Base-by-base conservation (phyloP, 1,140 invertebrate genomes). In the Cydia amplana region DNA sequence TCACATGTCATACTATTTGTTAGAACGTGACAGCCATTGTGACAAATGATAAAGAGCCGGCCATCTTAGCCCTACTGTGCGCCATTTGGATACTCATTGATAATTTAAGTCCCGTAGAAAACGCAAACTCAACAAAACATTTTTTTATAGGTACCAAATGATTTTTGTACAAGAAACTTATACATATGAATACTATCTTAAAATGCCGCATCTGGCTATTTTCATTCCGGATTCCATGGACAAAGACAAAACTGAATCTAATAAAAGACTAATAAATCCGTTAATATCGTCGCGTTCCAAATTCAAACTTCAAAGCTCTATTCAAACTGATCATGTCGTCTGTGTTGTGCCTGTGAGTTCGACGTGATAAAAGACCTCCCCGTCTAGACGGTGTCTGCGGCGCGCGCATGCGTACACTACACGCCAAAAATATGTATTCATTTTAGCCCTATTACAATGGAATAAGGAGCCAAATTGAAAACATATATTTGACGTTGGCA, bases 321-420 rank as follows among this genome's bases (percentile, higher is more conserved):
- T 60, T 60, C 55, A 60, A 23, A 60, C 55, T 60, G 55, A 20
- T 23, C 20, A 23, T 23, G 55, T 60, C 55, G 18, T 60, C 20
- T 60, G 55, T 60, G 20, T 60, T 23, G 23, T 60, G 55, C 55
- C 55, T 23, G 55, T 4, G 16, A 67, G 12, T 32, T 3, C 64
- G 64, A 32, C 23, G 64, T 70, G 65, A 70, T 70, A 70, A 70
- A 70, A 70, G 28, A 70, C 36, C 65, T 70, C 65, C 74, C 63
- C 43, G 74, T 74, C 74, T 74, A 74, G 74, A 74, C 74, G 36
- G 2, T 63, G 74, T 74, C 74, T 74, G 74, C 18, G 18, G 23
- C 10, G 14, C 63, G 46, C 74, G 74, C 74, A 74, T 64, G 74
- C 74, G 74, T 46, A 67, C 20, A 60, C 2, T 60, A 12, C 18